Conservation (phyloP, 2,888 invertebrate genomes). For the Lapara coniferarum region DNA sequence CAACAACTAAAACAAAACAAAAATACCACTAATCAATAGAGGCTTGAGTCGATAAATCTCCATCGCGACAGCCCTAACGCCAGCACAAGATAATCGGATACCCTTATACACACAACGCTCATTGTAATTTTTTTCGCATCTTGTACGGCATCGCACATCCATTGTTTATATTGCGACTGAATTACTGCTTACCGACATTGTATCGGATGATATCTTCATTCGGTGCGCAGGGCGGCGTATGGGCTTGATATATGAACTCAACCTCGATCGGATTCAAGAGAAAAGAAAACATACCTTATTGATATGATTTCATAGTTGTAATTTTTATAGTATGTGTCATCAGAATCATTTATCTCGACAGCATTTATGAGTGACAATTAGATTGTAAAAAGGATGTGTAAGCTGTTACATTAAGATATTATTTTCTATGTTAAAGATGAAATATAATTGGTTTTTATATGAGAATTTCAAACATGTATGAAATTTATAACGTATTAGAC, state of each 20-base stretch:
- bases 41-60: too few species aligned
- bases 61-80: not conserved
- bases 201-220: slow-evolving; percentile 23
- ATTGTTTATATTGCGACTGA: slow-evolving; percentile 14
- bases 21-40: too few species aligned
- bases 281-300: not conserved
- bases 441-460: too few species aligned
- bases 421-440: too few species aligned
- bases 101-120: slow-evolving; percentile 23
- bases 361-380: too few species aligned
- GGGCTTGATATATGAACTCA: slow-evolving; percentile 9
- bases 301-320: not conserved
- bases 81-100: slow-evolving; percentile 29
- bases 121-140: slow-evolving; percentile 21
- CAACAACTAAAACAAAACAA: too few species aligned
- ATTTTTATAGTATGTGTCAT: too few species aligned
- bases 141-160: slow-evolving; percentile 1
- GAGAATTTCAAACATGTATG: too few species aligned
- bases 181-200: slow-evolving; percentile 17
- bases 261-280: not conserved
- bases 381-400: too few species aligned
- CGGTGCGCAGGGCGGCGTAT: not conserved
- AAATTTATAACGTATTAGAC: too few species aligned
- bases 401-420: too few species aligned
- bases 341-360: too few species aligned